Percentiles rank a stretch among this genome's conserved stretches.
Evolutionary conservation across 2,888 invertebrate species (phyloP).

Genomic region (Serrognathus titanus): DNA sequence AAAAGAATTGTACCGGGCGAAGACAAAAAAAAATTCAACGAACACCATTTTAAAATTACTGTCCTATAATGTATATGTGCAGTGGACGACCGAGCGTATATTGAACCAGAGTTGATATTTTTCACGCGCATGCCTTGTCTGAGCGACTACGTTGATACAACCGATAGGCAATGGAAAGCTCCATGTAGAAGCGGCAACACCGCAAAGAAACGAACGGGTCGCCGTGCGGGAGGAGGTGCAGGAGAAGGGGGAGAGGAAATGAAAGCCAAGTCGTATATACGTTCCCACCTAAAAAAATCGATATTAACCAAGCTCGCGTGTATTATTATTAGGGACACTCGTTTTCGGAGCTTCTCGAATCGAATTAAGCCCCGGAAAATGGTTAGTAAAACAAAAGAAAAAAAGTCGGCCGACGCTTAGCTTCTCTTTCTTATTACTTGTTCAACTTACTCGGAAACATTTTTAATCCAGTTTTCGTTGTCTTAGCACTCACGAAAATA

Average conservation of each 20-base stretch:
- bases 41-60: conserved; percentile 33
- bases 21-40: conserved; percentile 28
- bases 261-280: conserved; percentile 9
- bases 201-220: conserved; percentile 26
- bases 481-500: neutral
- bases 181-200: conserved; percentile 40
- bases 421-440: neutral
- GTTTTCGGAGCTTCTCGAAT: neutral
- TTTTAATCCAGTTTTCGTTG: neutral
- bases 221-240: conserved; percentile 30
- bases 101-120: conserved; percentile 24
- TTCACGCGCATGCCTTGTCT: conserved; percentile 3
- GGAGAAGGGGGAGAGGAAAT: conserved; percentile 10
- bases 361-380: neutral
- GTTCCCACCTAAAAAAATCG: neutral
- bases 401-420: too few species aligned
- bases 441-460: neutral
- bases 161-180: conserved; percentile 41
- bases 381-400: neutral
- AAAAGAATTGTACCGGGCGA: conserved; percentile 17
- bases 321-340: neutral
- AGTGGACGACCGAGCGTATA: conserved; percentile 23
- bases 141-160: conserved; percentile 36
- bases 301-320: neutral
- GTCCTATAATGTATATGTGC: conserved; percentile 35